phyloP scores from a whole-genome alignment of 2,113 vertebrate genomes.

The Grantiella picta region DNA sequence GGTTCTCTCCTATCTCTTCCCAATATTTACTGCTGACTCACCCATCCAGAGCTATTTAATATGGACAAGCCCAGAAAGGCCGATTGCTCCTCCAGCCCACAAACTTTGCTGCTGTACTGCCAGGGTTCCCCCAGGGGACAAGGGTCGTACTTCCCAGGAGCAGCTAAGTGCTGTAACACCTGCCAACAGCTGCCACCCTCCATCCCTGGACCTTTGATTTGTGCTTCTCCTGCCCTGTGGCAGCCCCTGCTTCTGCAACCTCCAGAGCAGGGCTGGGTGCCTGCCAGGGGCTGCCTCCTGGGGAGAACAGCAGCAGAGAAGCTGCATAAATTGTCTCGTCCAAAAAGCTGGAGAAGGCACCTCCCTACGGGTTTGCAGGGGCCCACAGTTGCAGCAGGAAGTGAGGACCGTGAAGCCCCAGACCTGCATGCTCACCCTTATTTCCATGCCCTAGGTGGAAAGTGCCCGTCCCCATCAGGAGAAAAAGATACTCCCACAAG shows the following conservation, averaged over 20 bases:
- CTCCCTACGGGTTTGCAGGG: accelerated
- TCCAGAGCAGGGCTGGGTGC: neutral
- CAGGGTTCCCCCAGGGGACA: neutral
- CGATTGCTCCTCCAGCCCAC: neutral
- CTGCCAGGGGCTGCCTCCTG: accelerated
- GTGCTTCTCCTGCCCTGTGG: neutral
- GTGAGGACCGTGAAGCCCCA: neutral
- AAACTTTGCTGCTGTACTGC: neutral
- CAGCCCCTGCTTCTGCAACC: neutral
- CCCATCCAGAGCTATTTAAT: neutral
- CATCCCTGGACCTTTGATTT: neutral
- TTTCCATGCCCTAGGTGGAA: neutral
- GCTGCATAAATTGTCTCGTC: neutral
- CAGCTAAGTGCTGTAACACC: accelerated
- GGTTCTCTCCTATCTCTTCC: neutral
- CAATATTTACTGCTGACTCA: neutral
- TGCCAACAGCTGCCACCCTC: neutral
- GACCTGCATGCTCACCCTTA: neutral
- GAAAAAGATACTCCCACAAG: neutral
- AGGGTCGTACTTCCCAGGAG: neutral
- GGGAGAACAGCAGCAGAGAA: neutral
- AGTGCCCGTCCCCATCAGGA: neutral
- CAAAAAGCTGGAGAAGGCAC: neutral
- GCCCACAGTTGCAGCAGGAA: accelerated
- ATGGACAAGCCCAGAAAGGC: neutral